These are phyloP conservation scores for Eidolon dupreanum DNA, from an alignment of 2,797 vertebrate species.

Conservation along the genomic window DNA sequence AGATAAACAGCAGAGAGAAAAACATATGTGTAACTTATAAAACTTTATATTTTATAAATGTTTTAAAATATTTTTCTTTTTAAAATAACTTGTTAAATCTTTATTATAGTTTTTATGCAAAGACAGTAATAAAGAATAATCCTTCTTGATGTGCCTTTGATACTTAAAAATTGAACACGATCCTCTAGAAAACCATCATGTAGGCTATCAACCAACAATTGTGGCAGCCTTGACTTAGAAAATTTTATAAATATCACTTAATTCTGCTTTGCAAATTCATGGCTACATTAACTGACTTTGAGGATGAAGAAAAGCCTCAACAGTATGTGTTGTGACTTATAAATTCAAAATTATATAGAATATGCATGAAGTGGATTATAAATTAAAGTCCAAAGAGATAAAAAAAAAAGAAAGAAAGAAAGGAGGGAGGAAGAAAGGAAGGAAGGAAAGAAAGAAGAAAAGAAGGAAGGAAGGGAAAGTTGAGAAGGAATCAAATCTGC, in stretches of 20 bases:
- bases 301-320: neutral
- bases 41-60: neutral
- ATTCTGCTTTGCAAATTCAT: neutral
- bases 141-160: neutral
- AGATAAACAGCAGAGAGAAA: neutral
- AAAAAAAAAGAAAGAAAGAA: neutral
- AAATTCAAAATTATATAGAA: neutral
- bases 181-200: neutral
- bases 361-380: neutral
- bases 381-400: neutral
- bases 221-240: neutral
- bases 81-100: neutral
- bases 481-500: neutral
- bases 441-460: neutral
- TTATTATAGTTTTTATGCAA: neutral
- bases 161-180: neutral
- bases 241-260: neutral
- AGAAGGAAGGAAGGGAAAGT: accelerated
- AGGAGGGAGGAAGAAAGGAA: too few species aligned
- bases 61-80: neutral
- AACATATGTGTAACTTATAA: neutral
- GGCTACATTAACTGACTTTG: neutral
- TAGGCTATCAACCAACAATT: neutral
- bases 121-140: neutral
- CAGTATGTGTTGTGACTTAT: neutral